Evolutionary conservation across 1,140 invertebrate genomes (phyloP).

Genomic region (Drosophila pseudoananassae): DNA sequence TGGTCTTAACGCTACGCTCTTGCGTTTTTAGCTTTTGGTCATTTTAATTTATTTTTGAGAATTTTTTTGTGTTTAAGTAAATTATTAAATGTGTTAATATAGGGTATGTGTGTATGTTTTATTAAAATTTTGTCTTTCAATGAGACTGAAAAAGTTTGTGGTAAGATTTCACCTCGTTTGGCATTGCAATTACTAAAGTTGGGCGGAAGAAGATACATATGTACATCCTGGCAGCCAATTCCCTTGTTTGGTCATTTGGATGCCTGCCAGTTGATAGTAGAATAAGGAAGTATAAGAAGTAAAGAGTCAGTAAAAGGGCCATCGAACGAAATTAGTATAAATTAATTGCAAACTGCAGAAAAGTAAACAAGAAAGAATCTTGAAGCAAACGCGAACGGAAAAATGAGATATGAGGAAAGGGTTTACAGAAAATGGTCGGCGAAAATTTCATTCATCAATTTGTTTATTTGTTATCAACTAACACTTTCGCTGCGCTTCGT

Average conservation of each 20-base stretch:
- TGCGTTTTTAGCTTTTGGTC: slow-evolving; percentile 46
- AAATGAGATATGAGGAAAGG: not conserved
- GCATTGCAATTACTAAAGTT: slow-evolving; percentile 21
- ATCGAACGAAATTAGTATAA: slow-evolving; percentile 56
- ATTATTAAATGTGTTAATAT: no score
- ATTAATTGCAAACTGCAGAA: slow-evolving; percentile 62
- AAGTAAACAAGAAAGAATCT: slow-evolving; percentile 39
- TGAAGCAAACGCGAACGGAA: not conserved
- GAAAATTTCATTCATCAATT: slow-evolving; percentile 67
- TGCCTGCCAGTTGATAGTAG: not conserved
- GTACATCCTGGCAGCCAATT: slow-evolving; percentile 28
- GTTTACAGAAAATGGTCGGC: slow-evolving; percentile 4
- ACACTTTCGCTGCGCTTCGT: slow-evolving; percentile 17
- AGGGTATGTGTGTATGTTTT: no score
- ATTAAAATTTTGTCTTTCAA: no score
- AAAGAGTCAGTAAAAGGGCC: slow-evolving; percentile 24
- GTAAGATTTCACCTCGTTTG: slow-evolving; percentile 35
- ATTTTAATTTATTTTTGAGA: slow-evolving; percentile 24
- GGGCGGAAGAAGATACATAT: slow-evolving; percentile 7
- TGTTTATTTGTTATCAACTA: slow-evolving; percentile 48
- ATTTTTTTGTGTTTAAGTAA: slow-evolving; percentile 1
- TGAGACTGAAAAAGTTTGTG: not conserved
- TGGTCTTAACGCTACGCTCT: not conserved
- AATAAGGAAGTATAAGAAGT: slow-evolving; percentile 10
- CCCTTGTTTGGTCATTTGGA: slow-evolving; percentile 47